A percentile compares a stretch with the other conserved stretches of the same genome.
phyloP scores from a whole-genome alignment of 2,888 invertebrate genomes.

The Scaptomyza caliginosa region DNA sequence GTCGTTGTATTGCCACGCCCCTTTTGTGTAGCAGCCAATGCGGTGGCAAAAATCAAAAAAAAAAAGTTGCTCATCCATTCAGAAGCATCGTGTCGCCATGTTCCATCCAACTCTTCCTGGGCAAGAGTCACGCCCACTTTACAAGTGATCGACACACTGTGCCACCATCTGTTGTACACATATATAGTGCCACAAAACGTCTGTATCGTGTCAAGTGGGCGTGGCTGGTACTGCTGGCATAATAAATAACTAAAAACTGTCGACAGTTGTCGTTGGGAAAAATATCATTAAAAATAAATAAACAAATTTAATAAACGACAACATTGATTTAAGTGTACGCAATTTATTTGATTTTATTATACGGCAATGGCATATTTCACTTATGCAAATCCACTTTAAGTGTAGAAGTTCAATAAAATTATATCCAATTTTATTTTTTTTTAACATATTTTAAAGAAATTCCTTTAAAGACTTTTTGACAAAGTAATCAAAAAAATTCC shows the following conservation, averaged over 20 bases:
- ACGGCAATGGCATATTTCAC: constrained; percentile 46
- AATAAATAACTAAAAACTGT: constrained; percentile 70
- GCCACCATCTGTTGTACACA: constrained; percentile 38
- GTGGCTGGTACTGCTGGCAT: constrained; percentile 53
- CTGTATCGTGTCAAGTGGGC: constrained; percentile 56
- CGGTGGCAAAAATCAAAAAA: constrained; percentile 59
- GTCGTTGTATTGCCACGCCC: constrained; percentile 60
- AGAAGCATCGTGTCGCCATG: constrained; percentile 43
- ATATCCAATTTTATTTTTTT: too few species aligned
- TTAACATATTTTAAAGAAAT: too few species aligned
- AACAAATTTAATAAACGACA: constrained; percentile 64
- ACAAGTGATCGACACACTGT: constrained; percentile 60
- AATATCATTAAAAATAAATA: constrained; percentile 67
- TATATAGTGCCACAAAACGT: not conserved
- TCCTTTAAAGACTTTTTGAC: too few species aligned
- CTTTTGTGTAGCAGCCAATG: constrained; percentile 72
- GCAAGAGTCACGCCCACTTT: constrained; percentile 60
- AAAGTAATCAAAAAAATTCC: not conserved
- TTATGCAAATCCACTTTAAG: not conserved
- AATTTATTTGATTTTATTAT: constrained; percentile 53
- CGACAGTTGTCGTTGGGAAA: constrained; percentile 59
- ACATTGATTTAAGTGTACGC: constrained; percentile 67
- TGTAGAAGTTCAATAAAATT: not conserved
- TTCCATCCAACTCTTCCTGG: constrained; percentile 70
- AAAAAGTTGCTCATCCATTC: constrained; percentile 56